These are phyloP conservation scores for Erythrocercus mccallii DNA, from an alignment of 2,113 vertebrate species.

Conservation along the genomic window DNA sequence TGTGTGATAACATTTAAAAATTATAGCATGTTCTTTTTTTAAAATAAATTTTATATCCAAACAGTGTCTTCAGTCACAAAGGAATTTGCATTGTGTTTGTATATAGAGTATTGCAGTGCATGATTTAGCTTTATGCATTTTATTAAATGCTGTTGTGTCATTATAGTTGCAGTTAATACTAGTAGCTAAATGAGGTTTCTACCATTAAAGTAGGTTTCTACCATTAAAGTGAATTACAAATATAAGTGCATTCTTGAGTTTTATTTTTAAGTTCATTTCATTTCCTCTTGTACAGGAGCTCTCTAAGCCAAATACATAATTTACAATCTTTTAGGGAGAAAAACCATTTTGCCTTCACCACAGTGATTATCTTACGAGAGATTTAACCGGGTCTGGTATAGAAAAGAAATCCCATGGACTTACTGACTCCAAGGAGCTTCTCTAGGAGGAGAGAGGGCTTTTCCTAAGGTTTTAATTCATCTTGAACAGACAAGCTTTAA, in stretches of 20 bases:
- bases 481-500: not conserved
- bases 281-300: not conserved
- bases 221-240: conserved; percentile 76
- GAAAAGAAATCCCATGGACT: not conserved
- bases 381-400: not conserved
- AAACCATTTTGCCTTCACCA: not conserved
- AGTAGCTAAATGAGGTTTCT: conserved; percentile 77
- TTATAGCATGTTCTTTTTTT: conserved; percentile 86
- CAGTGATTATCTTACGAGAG: too few species aligned
- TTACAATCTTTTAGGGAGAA: not conserved
- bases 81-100: conserved; percentile 86
- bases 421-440: not conserved
- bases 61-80: conserved; percentile 76
- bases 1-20: conserved; percentile 64
- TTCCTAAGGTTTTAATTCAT: not conserved
- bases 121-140: conserved; percentile 91
- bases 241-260: not conserved
- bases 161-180: conserved; percentile 85
- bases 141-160: conserved; percentile 89
- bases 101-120: conserved; percentile 91
- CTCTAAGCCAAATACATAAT: not conserved
- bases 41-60: conserved; percentile 83
- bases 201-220: conserved; percentile 83
- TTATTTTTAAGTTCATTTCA: not conserved
- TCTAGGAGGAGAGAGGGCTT: not conserved